phyloP scores from a whole-genome alignment of 2,888 invertebrate genomes.

The Stenurella melanura region DNA sequence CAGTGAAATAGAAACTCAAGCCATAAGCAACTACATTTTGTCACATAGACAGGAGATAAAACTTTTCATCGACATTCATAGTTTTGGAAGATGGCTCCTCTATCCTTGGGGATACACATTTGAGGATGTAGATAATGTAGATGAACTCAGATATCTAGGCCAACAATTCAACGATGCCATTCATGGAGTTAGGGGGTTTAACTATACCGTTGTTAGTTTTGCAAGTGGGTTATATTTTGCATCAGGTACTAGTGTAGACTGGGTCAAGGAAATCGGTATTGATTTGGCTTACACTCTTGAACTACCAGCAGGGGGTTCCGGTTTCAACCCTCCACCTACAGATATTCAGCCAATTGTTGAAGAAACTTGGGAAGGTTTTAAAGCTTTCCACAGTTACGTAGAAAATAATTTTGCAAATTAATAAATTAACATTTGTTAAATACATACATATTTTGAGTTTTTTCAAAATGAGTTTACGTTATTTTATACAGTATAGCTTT shows the following conservation, averaged over 20 bases:
- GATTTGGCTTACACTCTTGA: conserved; percentile 80
- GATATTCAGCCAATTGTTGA: conserved; percentile 76
- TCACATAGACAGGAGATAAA: conserved; percentile 74
- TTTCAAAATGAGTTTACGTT: too few species aligned
- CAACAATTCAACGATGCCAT: conserved; percentile 72
- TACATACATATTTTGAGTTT: too few species aligned
- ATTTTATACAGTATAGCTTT: too few species aligned
- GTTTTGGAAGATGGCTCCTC: conserved; percentile 81
- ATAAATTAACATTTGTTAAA: not conserved
- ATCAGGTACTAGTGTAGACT: conserved; percentile 81
- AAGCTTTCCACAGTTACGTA: conserved; percentile 73
- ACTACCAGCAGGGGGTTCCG: conserved; percentile 77
- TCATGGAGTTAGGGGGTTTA: conserved; percentile 65
- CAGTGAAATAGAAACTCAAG: conserved; percentile 77
- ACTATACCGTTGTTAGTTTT: conserved; percentile 74
- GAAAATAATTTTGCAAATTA: conserved; percentile 37
- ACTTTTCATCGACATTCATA: conserved; percentile 83
- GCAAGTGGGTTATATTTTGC: conserved; percentile 75
- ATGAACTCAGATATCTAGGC: conserved; percentile 66
- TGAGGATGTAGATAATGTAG: conserved; percentile 62
- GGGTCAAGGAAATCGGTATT: conserved; percentile 76
- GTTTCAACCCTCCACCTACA: conserved; percentile 77
- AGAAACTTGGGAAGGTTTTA: conserved; percentile 79
- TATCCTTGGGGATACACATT: conserved; percentile 82
- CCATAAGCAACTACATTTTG: conserved; percentile 76